Evolutionary conservation across 2,113 vertebrate genomes (phyloP).

Genomic region (Zootoca vivipara): DNA sequence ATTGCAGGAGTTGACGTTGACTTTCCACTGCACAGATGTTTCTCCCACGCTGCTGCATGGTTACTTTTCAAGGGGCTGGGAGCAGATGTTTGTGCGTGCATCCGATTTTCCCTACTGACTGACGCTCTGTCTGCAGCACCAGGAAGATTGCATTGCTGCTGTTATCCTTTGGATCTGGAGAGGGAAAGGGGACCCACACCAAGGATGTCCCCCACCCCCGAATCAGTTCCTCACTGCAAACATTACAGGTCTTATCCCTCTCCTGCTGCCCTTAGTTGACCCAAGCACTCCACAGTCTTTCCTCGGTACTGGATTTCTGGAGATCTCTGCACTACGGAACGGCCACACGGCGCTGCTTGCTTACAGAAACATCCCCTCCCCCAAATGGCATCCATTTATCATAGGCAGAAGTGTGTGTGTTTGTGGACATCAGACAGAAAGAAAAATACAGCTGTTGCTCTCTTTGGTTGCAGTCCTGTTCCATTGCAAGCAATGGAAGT

Average conservation of each 20-base stretch:
- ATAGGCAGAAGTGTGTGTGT: background rate
- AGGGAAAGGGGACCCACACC: background rate
- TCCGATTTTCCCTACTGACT: background rate
- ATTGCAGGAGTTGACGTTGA: conserved; percentile 13
- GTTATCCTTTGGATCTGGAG: background rate
- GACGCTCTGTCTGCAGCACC: background rate
- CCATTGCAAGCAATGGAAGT: background rate
- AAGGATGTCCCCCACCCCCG: background rate
- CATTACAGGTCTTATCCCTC: background rate
- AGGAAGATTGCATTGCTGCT: background rate
- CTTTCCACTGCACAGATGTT: conserved; percentile 20
- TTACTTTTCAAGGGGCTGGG: conserved; percentile 18
- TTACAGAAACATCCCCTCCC: background rate
- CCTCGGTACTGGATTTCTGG: too few species aligned
- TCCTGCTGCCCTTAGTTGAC: background rate
- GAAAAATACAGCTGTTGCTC: background rate
- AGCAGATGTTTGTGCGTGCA: background rate
- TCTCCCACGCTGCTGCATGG: background rate
- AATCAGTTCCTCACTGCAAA: background rate
- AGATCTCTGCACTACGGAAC: background rate
- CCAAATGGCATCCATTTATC: background rate
- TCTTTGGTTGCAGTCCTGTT: background rate
- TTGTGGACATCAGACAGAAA: background rate
- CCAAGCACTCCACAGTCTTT: background rate
- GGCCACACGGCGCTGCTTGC: background rate